Percentiles rank a stretch among this genome's conserved stretches.
Conservation (phyloP, 2,888 invertebrate species). For the Coenonympha glycerion region DNA sequence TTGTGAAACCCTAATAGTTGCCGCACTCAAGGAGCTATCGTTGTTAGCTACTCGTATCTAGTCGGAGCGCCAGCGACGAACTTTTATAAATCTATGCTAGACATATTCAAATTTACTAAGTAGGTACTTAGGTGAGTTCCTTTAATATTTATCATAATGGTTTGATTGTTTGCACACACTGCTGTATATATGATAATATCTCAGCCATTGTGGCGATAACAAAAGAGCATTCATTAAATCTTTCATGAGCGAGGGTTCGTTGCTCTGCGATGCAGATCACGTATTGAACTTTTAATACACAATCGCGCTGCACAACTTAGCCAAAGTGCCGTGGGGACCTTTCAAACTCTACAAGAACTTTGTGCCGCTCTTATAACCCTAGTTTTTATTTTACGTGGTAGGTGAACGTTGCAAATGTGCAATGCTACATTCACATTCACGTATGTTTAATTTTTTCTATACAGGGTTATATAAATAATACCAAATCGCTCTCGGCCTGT, state of each 20-base stretch:
- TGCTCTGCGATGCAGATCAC: constrained; percentile 9
- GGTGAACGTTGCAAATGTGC: too few relatives aligned
- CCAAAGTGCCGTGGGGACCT: constrained; percentile 4
- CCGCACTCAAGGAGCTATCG: too few relatives aligned
- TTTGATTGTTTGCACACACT: background rate
- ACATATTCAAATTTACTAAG: too few relatives aligned
- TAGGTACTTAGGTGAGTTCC: background rate
- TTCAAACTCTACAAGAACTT: constrained; percentile 2
- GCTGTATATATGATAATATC: background rate
- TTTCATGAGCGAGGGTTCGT: background rate
- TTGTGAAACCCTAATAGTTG: too few relatives aligned
- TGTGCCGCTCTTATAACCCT: background rate
- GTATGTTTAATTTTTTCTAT: too few relatives aligned
- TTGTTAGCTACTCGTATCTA: too few relatives aligned
- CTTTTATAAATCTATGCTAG: too few relatives aligned
- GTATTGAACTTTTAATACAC: constrained; percentile 13
- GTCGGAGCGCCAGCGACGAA: too few relatives aligned
- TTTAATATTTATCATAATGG: background rate
- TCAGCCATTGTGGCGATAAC: constrained; percentile 1
- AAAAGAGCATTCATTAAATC: constrained; percentile 8
- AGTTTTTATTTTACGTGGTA: constrained; percentile 1
- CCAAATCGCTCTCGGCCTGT: too few relatives aligned
- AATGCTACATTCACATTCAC: too few relatives aligned
- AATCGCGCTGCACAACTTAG: constrained; percentile 6
- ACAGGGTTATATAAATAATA: too few relatives aligned